Conservation (phyloP, 1,140 invertebrate genomes). For the Aphidius ervi region DNA sequence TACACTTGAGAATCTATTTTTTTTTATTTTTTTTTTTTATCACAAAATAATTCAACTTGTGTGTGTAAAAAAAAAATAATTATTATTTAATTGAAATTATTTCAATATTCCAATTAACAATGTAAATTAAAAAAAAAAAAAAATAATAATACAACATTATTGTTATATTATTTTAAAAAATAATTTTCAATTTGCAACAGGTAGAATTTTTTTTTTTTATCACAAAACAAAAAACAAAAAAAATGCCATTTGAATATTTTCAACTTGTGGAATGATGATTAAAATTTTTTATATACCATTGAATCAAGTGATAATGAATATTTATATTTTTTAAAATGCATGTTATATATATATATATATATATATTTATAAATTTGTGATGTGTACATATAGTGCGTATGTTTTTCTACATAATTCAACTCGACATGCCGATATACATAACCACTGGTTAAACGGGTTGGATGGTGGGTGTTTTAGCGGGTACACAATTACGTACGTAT, state of each 20-base stretch:
- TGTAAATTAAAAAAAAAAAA: no score
- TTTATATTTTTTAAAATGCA: slow-evolving; percentile 9
- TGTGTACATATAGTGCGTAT: not conserved
- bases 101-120: no score
- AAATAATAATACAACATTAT: no score
- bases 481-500: slow-evolving; percentile 24
- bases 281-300: no score
- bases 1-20: no score
- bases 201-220: not conserved
- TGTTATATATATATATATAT: not conserved
- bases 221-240: not conserved
- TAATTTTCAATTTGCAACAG: slow-evolving; percentile 6
- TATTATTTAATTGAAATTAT: no score
- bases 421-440: slow-evolving; percentile 19
- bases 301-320: slow-evolving; percentile 4
- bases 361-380: slow-evolving; percentile 3
- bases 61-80: no score
- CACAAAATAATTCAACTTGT: no score
- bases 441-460: slow-evolving; percentile 19
- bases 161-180: no score
- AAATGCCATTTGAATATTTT: no score
- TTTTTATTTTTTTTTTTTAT: no score
- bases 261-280: no score
- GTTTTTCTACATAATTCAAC: slow-evolving; percentile 13
- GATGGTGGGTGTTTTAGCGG: slow-evolving; percentile 16